A percentile compares a stretch with the other conserved stretches of the same genome.
phyloP scores from a whole-genome alignment of 2,113 vertebrate genomes.

The Prolemur simus region DNA sequence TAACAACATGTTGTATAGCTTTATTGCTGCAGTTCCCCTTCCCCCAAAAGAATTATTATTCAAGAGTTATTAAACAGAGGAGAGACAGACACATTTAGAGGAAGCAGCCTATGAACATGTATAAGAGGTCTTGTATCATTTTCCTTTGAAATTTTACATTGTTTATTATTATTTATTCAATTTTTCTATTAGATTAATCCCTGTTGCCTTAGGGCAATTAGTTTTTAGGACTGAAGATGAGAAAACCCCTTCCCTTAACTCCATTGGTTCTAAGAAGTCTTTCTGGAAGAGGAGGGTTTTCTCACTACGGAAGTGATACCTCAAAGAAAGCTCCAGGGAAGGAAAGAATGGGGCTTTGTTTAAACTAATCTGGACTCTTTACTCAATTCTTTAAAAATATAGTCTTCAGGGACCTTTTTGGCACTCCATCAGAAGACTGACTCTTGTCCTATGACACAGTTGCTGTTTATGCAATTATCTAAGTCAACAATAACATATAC shows the following conservation, averaged over 20 bases:
- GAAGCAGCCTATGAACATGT: background rate
- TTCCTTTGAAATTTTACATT: background rate
- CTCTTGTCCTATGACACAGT: background rate
- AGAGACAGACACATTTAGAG: background rate
- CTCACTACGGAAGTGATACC: background rate
- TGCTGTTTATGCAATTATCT: background rate
- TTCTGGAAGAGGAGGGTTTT: background rate
- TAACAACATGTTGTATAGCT: background rate
- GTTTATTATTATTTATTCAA: background rate
- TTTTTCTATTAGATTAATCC: background rate
- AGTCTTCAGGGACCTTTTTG: background rate
- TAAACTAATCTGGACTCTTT: background rate
- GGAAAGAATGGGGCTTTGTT: background rate
- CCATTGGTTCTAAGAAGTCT: background rate
- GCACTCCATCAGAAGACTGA: background rate
- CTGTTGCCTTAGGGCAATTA: background rate
- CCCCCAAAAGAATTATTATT: background rate
- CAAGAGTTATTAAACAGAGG: background rate
- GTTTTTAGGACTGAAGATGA: background rate
- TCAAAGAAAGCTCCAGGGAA: background rate
- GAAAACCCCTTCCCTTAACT: background rate
- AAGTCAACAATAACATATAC: background rate
- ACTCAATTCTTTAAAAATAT: background rate
- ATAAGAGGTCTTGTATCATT: background rate
- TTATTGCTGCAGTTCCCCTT: background rate